Evolutionary conservation across 1,140 invertebrate species (phyloP), one percentile per base, ranked within the genome.

Genomic region (Cephus cinctus): DNA sequence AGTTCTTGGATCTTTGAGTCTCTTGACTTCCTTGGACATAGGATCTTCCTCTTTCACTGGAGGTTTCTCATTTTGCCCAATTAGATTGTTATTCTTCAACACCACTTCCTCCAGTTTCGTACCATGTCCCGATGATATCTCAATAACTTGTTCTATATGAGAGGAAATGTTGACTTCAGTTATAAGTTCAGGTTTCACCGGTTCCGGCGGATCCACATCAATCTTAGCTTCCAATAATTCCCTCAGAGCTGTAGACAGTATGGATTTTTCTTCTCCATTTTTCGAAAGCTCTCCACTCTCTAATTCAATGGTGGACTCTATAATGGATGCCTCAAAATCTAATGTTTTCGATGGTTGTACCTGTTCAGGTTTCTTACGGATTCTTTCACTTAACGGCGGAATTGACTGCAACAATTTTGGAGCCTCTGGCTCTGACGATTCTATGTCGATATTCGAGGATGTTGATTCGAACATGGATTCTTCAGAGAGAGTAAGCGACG

Each of bases 1-100:
- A 0, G 73, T 76, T 47, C 75, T 65, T 2, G 75, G 75, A 52
- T 77, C 75, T 43, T 76, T 76, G 1, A 71, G 41, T 32, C 72
- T 65, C 41, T 57, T 61, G 2, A 67, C 34, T 45, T 69, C 66
- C 16, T 63, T 63, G 1, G 20, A 22, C 22, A n/a, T n/a, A 27
- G 25, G 25, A 8, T 2, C 31, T 42, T 61, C 46, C 22, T 49
- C 39, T 4, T 16, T 11, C 11, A 31, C 15, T 27, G 22, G 20
- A 8, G 40, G 35, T 22, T 43, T 43, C 34, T 40, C 23, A 1
- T 21, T 43, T n/a, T 6, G 25, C n/a, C 6, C 6, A n/a, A 27
- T n/a, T 27, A 6, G 25, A 27, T n/a, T 27, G 25, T 6, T 27
- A n/a, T 27, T 27, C 25, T 27, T 27, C 6, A 27, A 27, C 6